Base-by-base conservation (phyloP, 1,140 invertebrate genomes). In the Sarcophaga peregrina region DNA sequence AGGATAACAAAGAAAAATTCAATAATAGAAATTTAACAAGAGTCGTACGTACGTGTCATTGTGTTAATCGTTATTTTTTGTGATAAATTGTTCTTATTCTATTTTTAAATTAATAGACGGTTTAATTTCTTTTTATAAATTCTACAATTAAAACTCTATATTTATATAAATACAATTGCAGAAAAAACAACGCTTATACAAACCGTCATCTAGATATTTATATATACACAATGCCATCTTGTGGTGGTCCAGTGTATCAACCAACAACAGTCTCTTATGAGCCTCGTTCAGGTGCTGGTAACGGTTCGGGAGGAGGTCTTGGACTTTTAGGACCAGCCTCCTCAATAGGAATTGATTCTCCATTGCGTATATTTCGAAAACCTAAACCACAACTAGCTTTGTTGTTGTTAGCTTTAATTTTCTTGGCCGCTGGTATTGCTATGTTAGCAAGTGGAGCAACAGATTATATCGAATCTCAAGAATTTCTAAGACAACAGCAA, bases 261-360 rank as follows among this genome's bases (percentile, higher is more conserved):
- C 94, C 94, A 0, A 95, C 94, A 74, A 95, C 94, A 82, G 93
- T 94, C 58, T 94, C 93, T 80, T 95, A 94, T 87, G 93, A 94
- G 86, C 92, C 91, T 84, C 92, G 93, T 86, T 91, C 91, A 58
- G 91, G 86, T 86, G 91, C 90, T 45, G 54, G 83, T 5, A 80
- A 80, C 54, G 81, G 83, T 20, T 74, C 81, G 2, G 68, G 45
- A 3, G 58, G 47, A 46, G 58, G 47, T n/a, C 15, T 81, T 15
- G 80, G 80, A 45, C 46, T 81, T 46, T 50, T 85, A 25, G 80
- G 82, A 37, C 83, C 84, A 81, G 82, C 83, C 52, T 62, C 84
- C 20, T 54, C 82, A 4, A 80, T 81, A 9, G 80, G 80, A 46
- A 54, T 81, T 58, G 81, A 82, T 82, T 84, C 85, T 47, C 84